Evolutionary conservation across 2,113 vertebrate genomes (phyloP), one percentile per base, ranked within the genome.

Genomic region (Aptenodytes forsteri): DNA sequence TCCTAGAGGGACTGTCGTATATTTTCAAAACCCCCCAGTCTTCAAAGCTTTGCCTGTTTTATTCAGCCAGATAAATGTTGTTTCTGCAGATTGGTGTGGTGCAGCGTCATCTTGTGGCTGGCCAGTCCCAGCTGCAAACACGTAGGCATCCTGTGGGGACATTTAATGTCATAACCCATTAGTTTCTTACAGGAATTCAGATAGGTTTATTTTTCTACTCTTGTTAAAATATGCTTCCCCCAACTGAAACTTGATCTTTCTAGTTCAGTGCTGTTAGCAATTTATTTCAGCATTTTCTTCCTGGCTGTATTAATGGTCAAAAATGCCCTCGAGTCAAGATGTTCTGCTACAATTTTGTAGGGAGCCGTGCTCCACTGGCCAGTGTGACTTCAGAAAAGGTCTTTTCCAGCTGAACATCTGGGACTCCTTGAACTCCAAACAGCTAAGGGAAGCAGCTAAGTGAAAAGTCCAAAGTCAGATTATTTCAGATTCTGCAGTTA

Each of bases 71-170:
- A 56, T 52, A 65, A 62, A 34, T 36, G 56, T 52, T 42, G 21
- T 92, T 66, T 61, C 56, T 76, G 72, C 62, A 55, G 38, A 90
- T 8, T 23, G 32, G 50, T 56, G 87, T 83, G 78, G 55, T 1
- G 40, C 85, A 93, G 93, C 73, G 21, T 77, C 92, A 83, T 59
- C 96, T 96, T 8, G 38, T 93, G 94, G 89, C 75, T 76, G 62
- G 20, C 47, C 62, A 40, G 40, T 73, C 62, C 21, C 15, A 10
- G 58, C 58, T 77, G 66, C 64, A 58, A 49, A 58, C 36, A 49
- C 1, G 0, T 4, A 69, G 61, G 29, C 13, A 32, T 77, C 50
- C 70, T 49, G 21, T 26, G 83, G 71, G 72, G 66, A 90, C 54
- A 23, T 62, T 49, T 83, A 61, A 34, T 72, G 49, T 59, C 44